A percentile compares a stretch with the other conserved stretches of the same genome.
phyloP scores from a whole-genome alignment of 2,797 vertebrate genomes.

The Crocodylus rhombifer region DNA sequence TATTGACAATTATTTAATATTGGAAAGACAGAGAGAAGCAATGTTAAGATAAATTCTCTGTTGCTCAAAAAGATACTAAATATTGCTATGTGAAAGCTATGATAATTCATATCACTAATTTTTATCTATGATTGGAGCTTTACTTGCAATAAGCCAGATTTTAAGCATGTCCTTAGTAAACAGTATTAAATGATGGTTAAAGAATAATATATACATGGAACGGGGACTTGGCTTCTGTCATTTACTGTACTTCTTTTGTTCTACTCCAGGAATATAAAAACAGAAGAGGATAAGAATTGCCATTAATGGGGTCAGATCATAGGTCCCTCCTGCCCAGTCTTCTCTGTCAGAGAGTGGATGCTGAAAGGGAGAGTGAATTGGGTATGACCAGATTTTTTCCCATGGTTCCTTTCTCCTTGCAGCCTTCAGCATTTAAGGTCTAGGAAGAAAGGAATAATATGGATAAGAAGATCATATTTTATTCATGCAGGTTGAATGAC shows the following conservation, averaged over 20 bases:
- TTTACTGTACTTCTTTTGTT: not conserved
- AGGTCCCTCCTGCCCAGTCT: too few relatives aligned
- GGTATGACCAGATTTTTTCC: too few relatives aligned
- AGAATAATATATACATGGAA: not conserved
- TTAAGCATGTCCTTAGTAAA: not conserved
- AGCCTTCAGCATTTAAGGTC: too few relatives aligned
- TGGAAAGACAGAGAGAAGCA: not conserved
- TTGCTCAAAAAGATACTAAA: not conserved
- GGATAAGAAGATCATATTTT: not conserved
- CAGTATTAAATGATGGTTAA: not conserved
- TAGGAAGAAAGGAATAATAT: too few relatives aligned
- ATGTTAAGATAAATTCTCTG: not conserved
- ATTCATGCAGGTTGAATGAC: not conserved
- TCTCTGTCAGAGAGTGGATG: too few relatives aligned
- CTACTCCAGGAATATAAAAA: not conserved
- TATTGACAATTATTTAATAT: too few relatives aligned
- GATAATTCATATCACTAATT: not conserved
- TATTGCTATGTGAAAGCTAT: not conserved
- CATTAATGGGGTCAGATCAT: too few relatives aligned
- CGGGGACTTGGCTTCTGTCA: not conserved
- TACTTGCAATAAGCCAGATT: not conserved
- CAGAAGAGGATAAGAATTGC: not conserved
- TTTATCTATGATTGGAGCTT: not conserved
- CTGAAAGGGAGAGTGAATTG: too few relatives aligned
- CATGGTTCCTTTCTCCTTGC: too few relatives aligned